A percentile compares a stretch with the other conserved stretches of the same genome.
These are phyloP conservation scores for Petrocephalus sullivani DNA, from an alignment of 2,797 vertebrate species.

Conservation along the genomic window DNA sequence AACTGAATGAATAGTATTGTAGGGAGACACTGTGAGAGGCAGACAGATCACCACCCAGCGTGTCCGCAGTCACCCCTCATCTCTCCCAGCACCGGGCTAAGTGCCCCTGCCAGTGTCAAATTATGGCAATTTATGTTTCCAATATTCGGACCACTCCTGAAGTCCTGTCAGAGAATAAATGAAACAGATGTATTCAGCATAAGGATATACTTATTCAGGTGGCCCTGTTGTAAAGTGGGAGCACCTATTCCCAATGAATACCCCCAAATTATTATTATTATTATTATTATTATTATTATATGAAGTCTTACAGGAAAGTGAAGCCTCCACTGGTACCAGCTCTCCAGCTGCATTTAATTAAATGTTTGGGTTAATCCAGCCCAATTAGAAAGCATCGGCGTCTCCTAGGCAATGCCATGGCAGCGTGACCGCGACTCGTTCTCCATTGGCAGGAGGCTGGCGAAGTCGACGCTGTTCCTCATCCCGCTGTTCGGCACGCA, in stretches of 20 bases:
- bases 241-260: not conserved
- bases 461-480: slow-evolving; percentile 91
- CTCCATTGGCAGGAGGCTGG: slow-evolving; percentile 71
- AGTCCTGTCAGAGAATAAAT: not conserved
- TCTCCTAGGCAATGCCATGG: not conserved
- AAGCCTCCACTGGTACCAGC: not conserved
- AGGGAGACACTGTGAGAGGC: not conserved
- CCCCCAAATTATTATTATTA: not conserved
- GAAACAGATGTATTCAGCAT: not conserved
- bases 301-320: not conserved
- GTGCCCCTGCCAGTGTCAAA: not conserved
- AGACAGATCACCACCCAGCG: not conserved
- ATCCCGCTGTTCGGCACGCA: slow-evolving; percentile 94
- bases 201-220: not conserved
- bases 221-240: not conserved
- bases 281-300: not conserved
- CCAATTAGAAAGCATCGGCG: not conserved
- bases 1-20: not conserved
- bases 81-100: not conserved
- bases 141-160: not conserved
- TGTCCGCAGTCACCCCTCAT: not conserved
- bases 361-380: not conserved
- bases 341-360: not conserved
- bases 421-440: not conserved
- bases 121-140: slow-evolving; percentile 13